A percentile compares a stretch with the other conserved stretches of the same genome.
phyloP scores from a whole-genome alignment of 37 sponge, comb jelly and placozoan genomes.

The Lycopodina hypogea region DNA sequence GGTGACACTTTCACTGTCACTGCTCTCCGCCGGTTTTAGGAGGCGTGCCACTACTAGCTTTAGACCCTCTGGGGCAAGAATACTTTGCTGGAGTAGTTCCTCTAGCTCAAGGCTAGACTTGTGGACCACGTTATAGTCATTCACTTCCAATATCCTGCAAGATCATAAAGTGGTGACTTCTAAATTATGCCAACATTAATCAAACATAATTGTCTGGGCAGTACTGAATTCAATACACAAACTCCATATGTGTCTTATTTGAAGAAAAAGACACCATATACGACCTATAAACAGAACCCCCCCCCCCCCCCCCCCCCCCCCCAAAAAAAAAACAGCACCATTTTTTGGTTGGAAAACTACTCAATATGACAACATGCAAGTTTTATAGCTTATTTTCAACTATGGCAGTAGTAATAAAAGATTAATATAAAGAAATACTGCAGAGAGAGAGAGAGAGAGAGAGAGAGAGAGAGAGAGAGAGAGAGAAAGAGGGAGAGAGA shows the following conservation, averaged over 20 bases:
- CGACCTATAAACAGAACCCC: no score
- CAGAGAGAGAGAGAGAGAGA: neutral
- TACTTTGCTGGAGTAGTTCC: conserved; percentile 7
- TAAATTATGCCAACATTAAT: no score
- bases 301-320: no score
- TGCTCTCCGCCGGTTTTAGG: neutral
- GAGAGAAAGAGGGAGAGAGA: neutral
- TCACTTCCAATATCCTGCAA: conserved; percentile 45
- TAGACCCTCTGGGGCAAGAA: neutral
- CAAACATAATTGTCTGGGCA: no score
- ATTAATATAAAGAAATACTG: neutral
- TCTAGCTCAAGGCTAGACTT: conserved; percentile 22
- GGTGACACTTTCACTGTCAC: conserved; percentile 16
- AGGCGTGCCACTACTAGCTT: conserved; percentile 30
- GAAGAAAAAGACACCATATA: no score
- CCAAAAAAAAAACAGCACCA: no score
- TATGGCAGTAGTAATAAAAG: no score
- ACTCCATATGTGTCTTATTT: no score
- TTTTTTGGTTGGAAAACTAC: no score
- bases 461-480: neutral
- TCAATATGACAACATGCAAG: no score
- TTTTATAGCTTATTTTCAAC: no score
- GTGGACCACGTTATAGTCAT: conserved; percentile 25
- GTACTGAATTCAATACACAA: no score
- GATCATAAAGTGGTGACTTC: neutral